Percentiles rank a stretch among this genome's conserved stretches.
phyloP scores from a whole-genome alignment of 1,140 invertebrate genomes.

The Aphelenchoides avenae region DNA sequence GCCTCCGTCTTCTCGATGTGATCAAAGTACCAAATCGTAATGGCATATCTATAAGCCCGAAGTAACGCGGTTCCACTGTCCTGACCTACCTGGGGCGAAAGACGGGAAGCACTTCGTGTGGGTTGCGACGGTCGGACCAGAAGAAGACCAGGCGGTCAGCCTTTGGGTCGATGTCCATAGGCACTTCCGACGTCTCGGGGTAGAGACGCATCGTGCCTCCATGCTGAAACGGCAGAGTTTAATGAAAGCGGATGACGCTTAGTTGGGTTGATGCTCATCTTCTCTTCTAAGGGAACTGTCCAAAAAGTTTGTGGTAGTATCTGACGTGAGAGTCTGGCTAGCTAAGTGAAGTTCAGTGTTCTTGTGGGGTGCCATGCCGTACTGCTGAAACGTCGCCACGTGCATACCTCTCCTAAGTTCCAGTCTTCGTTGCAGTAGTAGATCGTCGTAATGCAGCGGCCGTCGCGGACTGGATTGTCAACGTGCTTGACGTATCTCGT shows the following conservation, averaged over 20 bases:
- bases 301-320: constrained; percentile 5
- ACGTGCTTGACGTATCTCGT: constrained; percentile 92
- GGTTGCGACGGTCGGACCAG: constrained; percentile 92
- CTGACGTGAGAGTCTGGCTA: background rate
- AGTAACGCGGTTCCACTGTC: constrained; percentile 7
- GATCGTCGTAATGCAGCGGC: constrained; percentile 65
- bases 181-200: constrained; percentile 73
- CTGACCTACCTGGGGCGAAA: constrained; percentile 68
- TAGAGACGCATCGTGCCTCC: constrained; percentile 78
- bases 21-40: constrained; percentile 57
- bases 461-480: constrained; percentile 88
- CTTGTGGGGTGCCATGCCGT: constrained; percentile 5
- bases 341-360: background rate
- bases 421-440: constrained; percentile 92
- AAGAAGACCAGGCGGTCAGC: constrained; percentile 92
- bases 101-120: constrained; percentile 89
- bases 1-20: constrained; percentile 35
- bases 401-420: constrained; percentile 67
- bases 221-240: constrained; percentile 62
- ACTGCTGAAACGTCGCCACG: constrained; percentile 46
- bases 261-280: too few relatives aligned
- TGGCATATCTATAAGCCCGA: constrained; percentile 45
- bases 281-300: too few relatives aligned
- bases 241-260: too few relatives aligned
- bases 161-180: constrained; percentile 82